Base-by-base conservation (phyloP, 2,113 vertebrate species). In the Salvelinus alpinus region DNA sequence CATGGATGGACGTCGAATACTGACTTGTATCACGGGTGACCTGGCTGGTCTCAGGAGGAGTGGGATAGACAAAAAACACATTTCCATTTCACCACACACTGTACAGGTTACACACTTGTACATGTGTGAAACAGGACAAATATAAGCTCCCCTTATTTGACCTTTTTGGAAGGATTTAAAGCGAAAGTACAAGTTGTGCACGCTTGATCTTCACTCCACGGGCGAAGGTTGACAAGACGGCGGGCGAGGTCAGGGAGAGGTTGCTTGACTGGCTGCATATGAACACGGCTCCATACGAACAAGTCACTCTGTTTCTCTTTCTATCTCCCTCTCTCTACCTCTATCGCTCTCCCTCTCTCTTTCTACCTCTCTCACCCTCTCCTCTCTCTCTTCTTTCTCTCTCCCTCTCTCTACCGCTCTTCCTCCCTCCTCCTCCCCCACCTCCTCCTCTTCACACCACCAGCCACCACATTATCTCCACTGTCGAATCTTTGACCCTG, bases 401-500 rank as follows among this genome's bases (percentile, higher is more conserved):
- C 25, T 20, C 29, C 31, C 5, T 38, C 18, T 38, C 18, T 77
- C 5, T 11, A 44, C 38, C 0, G 9, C 38, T 44, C 38, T 11
- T 44, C 38, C 38, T 44, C 38, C 38, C 38, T 44, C 38, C 38
- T 11, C 9, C 9, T 44, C 38, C 38, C 38, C 9, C 38, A 44
- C 38, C 38, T 44, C 38, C 9, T 44, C 38, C 38, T 11, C 9
- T 44, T 44, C 38, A 11, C 38, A 11, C 38, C 9, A 44, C 78
- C 72, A 44, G 31, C 77, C 79, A 74, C 76, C 79, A 73, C 48
- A 78, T 74, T 80, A 85, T 84, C 77, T 75, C 72, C 72, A 68
- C 76, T 76, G 76, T 75, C 59, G 29, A 44, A 44, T 44, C 38
- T 44, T 11, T 44, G 38, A 44, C 38, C 38, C 38, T 44, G 38